Evolutionary conservation across 2,797 vertebrate species (phyloP).

Genomic region (Erethizon dorsatum): DNA sequence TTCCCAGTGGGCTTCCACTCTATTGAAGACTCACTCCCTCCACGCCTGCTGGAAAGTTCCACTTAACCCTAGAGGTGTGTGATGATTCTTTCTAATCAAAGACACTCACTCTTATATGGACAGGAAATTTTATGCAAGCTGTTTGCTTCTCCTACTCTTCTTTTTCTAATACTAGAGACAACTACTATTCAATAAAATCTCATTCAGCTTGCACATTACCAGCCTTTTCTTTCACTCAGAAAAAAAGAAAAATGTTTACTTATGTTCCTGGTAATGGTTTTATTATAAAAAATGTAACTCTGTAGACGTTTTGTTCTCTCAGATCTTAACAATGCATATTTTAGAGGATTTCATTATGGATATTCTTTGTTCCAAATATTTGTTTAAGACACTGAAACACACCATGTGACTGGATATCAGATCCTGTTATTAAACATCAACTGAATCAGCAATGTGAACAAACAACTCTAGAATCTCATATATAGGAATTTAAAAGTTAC

Average conservation of each 20-base stretch:
- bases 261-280: constrained; percentile 24
- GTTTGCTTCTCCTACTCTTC: background rate
- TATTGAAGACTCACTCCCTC: background rate
- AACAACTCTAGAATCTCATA: background rate
- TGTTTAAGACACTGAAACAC: constrained; percentile 38
- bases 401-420: background rate
- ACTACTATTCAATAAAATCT: constrained; percentile 24
- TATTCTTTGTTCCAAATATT: constrained; percentile 69
- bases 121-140: constrained; percentile 11
- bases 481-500: background rate
- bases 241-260: constrained; percentile 34
- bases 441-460: constrained; percentile 10
- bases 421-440: constrained; percentile 62
- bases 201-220: constrained; percentile 42
- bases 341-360: constrained; percentile 17
- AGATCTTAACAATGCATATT: background rate
- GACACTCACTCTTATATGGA: background rate
- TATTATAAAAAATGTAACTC: constrained; percentile 45
- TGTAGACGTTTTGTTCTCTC: constrained; percentile 51
- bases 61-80: background rate
- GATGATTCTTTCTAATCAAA: constrained; percentile 18
- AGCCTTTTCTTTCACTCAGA: constrained; percentile 23
- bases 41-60: background rate
- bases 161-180: constrained; percentile 1
- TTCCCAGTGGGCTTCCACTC: background rate